Evolutionary conservation across 1,140 invertebrate genomes (phyloP), one percentile per base, ranked within the genome.

Genomic region (Drosophila auraria): DNA sequence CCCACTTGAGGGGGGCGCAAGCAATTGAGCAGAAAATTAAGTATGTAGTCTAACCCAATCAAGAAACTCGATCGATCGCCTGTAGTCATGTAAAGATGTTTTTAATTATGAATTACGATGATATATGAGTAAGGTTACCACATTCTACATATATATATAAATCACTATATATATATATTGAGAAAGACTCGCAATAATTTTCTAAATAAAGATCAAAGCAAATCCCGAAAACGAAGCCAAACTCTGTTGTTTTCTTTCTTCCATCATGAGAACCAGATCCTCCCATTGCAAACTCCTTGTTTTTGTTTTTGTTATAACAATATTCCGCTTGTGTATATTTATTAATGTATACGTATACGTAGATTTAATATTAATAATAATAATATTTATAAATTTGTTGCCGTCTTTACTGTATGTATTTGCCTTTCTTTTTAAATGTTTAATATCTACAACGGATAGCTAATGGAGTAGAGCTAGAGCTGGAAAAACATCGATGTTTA

Each of bases 121-220:
- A 38, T 56, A 38, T 38, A 73, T 53, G 47, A 60, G 54, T 73
- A 73, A 73, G 70, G 45, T 49, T 61, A 51, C n/a, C 17, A 73
- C 70, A 73, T 78, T 78, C 56, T 87, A 75, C 49, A 62, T 70
- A 62, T 62, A 81, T 82, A 56, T 71, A 62, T 58, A 23, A 63
- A 56, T 58, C 33, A 36, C 11, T 66, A 44, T 75, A 66, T 71
- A 68, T 20, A 53, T 59, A 72, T 71, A 86, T 82, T 84, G 78
- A 81, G 78, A 87, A 51, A 83, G 62, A 87, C 83, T 87, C 77
- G 83, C 83, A 87, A 87, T 83, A 89, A 80, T 84, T 87, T 87
- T 87, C 42, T 74, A 89, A 79, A 79, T 78, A 64, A 82, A 76
- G 54, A 63, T 25, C 36, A 53, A 63, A 63, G 47, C 49, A 50